Base-by-base conservation (phyloP, 2,888 invertebrate species). In the Gastracanthus pulcherrimus region DNA sequence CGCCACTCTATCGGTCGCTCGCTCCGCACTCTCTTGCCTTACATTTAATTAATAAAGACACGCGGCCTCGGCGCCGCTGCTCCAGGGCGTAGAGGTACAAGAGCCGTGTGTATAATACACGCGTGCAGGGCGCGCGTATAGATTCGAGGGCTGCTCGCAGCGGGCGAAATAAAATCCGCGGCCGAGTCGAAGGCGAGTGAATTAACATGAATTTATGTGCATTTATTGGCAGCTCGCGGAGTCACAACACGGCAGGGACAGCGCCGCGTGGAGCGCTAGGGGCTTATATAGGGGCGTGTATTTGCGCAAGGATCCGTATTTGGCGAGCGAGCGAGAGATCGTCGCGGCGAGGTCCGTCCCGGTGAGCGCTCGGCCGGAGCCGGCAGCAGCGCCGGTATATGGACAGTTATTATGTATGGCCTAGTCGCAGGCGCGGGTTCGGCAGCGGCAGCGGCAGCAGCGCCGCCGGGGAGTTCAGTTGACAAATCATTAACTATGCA, bases 401-500 rank as follows among this genome's bases (percentile, higher is more conserved):
- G 76, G 85, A 85, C 86, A 86, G 88, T 89, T 89, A 90, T 90
- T 90, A 91, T 89, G 88, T 88, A 90, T 89, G 89, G 87, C 88
- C 89, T 88, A 89, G 90, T 90, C 88, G 48, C 48, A 23, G 48
- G 48, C 48, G 13, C 5, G 16, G 87, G 88, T 87, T 88, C 87
- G 85, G 87, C 86, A 87, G 86, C 86, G 88, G 29, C 23, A 16
- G 87, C 88, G 87, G 87, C 11, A 29, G 36, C n/a, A 11, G 29
- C 62, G 29, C 36, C 62, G 11, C 60, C 88, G 87, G 88, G 87
- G 87, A 87, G 86, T 87, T 89, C 83, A 85, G 90, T 91, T 91
- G 91, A 91, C 91, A 91, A 90, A 91, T 91, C 91, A 91, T 91
- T 91, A 91, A 91, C 91, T 91, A 91, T 91, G 91, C 91, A 90